Conservation (phyloP, 2,888 invertebrate genomes). For the Agriopis leucophaearia region DNA sequence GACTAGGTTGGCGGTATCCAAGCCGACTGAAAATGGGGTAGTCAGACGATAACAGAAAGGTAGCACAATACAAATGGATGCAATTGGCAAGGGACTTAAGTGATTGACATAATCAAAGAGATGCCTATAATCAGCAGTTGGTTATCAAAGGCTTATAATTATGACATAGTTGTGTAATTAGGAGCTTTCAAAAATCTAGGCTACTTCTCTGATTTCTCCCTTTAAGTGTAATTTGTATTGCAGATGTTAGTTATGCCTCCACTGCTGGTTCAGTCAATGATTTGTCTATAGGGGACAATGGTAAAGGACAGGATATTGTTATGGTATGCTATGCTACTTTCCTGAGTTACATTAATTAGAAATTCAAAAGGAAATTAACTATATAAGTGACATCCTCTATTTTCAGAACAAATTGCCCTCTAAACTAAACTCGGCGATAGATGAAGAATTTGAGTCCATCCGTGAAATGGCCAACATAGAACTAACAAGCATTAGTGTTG, state of each 20-base stretch:
- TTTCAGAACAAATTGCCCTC: constrained; percentile 73
- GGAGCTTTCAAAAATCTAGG: not conserved
- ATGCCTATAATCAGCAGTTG: too few relatives aligned
- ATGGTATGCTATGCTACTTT: constrained; percentile 63
- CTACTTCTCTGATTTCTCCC: not conserved
- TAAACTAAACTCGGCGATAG: constrained; percentile 73
- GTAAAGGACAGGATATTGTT: constrained; percentile 73
- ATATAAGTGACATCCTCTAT: constrained; percentile 12
- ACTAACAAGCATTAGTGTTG: constrained; percentile 86
- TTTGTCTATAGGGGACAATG: constrained; percentile 64
- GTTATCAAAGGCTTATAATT: too few relatives aligned
- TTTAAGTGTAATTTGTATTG: constrained; percentile 37
- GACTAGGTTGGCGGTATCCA: too few relatives aligned
- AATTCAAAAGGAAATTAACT: not conserved
- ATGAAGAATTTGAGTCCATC: constrained; percentile 83
- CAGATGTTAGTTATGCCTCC: constrained; percentile 78
- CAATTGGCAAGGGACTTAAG: too few relatives aligned
- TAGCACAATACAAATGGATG: too few relatives aligned
- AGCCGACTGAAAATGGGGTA: too few relatives aligned
- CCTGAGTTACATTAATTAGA: not conserved
- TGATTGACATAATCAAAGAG: too few relatives aligned
- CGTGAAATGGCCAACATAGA: constrained; percentile 83
- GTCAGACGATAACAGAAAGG: too few relatives aligned
- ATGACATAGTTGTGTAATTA: too few relatives aligned
- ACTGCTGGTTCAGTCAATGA: constrained; percentile 77